Evolutionary conservation across 2,888 invertebrate species (phyloP), one percentile per base, ranked within the genome.

Genomic region (Amblyjoppa proteus): DNA sequence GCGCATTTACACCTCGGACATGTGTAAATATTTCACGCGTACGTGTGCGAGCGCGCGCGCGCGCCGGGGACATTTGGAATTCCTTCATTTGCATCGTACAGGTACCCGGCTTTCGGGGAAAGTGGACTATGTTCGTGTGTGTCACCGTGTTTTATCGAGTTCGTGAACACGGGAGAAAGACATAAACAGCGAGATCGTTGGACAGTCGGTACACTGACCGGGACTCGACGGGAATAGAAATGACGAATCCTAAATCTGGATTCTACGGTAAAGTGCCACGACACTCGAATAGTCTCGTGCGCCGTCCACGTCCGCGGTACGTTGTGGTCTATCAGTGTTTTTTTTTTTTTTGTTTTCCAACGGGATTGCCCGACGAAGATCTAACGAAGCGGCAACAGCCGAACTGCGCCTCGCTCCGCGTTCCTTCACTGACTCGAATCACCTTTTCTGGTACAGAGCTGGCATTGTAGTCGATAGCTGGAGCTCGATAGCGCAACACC

Each of bases 1-100:
- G 20, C 58, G 58, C 61, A 77, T 83, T 83, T 61, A 49, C 83
- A 83, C 83, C 70, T 79, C 58, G 16, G 45, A 64, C 69, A 61
- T 28, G 74, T 61, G 68, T 75, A 74, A 70, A 70, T 51, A 51
- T 70, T 45, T 70, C 70, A 70, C 70, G 70, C 31, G 31, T 28
- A n/a, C 28, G 34, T 34, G 61, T 1, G 20, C 20, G 20, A 20
- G 20, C 20, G 61, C n/a, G 61, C 28, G 61, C 20, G 13, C 25
- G 28, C 31, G 61, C n/a, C 61, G 61, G 61, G 61, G 6, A 64
- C 31, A 64, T 64, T 34, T 34, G 34, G 31, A 64, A 64, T 64
- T 64, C 61, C 31, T 64, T 31, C 61, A 64, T 64, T 64, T 64
- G 61, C 61, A 64, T 64, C 31, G 31, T 31, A 64, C 31, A 64